A percentile compares a stretch with the other conserved stretches of the same genome.
These are phyloP conservation scores for Cerceris rybyensis DNA, from an alignment of 2,888 invertebrate genomes.

Conservation along the genomic window DNA sequence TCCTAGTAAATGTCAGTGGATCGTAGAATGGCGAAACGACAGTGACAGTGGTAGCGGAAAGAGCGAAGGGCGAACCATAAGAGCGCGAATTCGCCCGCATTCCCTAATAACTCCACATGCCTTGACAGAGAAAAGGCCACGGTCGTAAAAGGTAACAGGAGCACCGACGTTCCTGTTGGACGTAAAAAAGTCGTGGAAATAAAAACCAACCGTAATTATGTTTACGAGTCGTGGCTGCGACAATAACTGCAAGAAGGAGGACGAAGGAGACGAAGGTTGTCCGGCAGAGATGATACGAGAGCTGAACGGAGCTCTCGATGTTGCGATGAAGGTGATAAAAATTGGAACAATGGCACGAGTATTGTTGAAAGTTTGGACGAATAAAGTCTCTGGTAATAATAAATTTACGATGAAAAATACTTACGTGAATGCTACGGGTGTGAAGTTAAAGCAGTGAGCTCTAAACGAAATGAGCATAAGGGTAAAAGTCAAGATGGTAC, in stretches of 20 bases:
- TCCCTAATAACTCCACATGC: conserved; percentile 71
- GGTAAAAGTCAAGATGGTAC: not conserved
- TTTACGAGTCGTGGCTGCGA: conserved; percentile 73
- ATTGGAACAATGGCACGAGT: conserved; percentile 25
- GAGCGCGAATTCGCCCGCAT: conserved; percentile 36
- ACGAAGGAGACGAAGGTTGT: conserved; percentile 47
- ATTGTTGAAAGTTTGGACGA: not conserved
- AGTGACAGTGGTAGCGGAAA: not conserved
- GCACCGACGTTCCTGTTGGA: conserved; percentile 50
- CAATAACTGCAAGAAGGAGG: conserved; percentile 68
- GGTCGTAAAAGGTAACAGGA: conserved; percentile 73
- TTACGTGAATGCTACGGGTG: no score
- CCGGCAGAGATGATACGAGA: conserved; percentile 8
- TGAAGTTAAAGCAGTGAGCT: no score
- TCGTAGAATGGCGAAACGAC: not conserved
- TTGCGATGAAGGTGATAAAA: conserved; percentile 33
- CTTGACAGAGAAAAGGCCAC: conserved; percentile 66
- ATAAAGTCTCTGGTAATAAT: no score
- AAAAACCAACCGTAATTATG: conserved; percentile 72
- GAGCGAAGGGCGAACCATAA: conserved; percentile 5
- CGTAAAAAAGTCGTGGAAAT: conserved; percentile 55
- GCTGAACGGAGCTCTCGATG: not conserved
- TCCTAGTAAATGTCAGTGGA: conserved; percentile 13
- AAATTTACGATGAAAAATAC: no score
- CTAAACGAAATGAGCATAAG: no score